A percentile compares a stretch with the other conserved stretches of the same genome.
Conservation (phyloP, 2,113 vertebrate genomes). For the Corvus hawaiiensis region DNA sequence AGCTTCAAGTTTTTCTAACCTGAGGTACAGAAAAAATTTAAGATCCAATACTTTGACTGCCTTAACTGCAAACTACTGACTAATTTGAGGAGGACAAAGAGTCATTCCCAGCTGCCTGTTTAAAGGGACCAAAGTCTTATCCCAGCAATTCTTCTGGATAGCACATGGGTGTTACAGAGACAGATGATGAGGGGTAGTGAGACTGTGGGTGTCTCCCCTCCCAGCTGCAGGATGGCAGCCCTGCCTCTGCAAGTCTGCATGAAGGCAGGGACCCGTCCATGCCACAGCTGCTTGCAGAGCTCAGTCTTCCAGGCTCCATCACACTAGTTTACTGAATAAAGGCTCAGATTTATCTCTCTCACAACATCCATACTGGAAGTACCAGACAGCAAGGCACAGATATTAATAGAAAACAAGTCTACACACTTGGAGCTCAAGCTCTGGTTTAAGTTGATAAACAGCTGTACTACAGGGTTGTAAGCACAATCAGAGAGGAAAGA, state of each 20-base stretch:
- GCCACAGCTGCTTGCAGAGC: accelerated
- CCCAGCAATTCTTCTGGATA: neutral
- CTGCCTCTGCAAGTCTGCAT: neutral
- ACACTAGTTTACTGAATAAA: neutral
- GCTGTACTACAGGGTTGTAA: neutral
- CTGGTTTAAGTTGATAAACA: neutral
- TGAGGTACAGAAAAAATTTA: neutral
- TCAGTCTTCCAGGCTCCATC: accelerated
- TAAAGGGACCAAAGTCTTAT: neutral
- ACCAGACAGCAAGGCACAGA: neutral
- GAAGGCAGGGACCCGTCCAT: accelerated
- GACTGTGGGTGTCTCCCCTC: neutral
- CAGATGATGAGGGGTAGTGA: neutral
- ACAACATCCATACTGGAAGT: neutral
- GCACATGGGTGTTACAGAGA: neutral
- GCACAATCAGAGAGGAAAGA: neutral
- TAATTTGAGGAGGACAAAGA: neutral
- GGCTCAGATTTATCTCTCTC: neutral
- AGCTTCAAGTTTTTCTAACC: neutral
- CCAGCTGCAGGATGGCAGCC: neutral
- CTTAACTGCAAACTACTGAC: neutral
- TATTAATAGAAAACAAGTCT: accelerated
- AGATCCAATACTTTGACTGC: neutral
- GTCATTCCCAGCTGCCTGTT: neutral
- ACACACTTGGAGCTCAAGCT: neutral